Base-by-base conservation (phyloP, 2,888 invertebrate species). In the Chouioia cunea region DNA sequence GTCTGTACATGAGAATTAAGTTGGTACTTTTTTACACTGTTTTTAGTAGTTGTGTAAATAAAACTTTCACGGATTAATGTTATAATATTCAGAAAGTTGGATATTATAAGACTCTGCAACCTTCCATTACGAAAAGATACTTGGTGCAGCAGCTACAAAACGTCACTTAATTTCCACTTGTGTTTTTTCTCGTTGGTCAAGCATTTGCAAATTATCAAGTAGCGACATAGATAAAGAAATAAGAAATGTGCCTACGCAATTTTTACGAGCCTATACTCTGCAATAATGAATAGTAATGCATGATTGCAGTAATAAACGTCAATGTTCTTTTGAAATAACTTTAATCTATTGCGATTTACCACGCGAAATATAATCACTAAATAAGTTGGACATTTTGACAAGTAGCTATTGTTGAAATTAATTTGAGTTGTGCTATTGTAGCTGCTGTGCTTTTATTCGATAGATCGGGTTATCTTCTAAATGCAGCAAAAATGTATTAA, bases 1-100 rank as follows among this genome's bases (percentile, higher is more conserved):
- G 88, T 94, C 96, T 80, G 87, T 89, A 82, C 88, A 90, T 79
- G 90, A 90, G 79, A 87, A 88, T 84, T 88, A 86, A 84, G 65
- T 78, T 76, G 77, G 77, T 77, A 80, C 77, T 80, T 77, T 76
- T 74, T 75, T 76, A 78, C 77, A 76, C 76, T 73, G 69, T 75
- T 78, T 79, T 78, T 77, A 80, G 78, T 82, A 83, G 82, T 81
- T 82, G 47, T 74, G 83, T 83, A 83, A 82, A 83, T 82, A 83
- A 81, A 81, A 80, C 81, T 81, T 80, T 80, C 79, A 79, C 78
- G 73, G 79, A 76, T 78, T 79, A 79, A 80, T 77, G 79, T 77
- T 82, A 78, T 79, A 79, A 79, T 73, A 79, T 81, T 79, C 72
- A 74, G 70, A 73, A 73, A 74, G 64, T 74, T 52, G 56, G 75